These are phyloP conservation scores for Drosophila prosaltans DNA, from an alignment of 1,140 invertebrate genomes.

Conservation along the genomic window DNA sequence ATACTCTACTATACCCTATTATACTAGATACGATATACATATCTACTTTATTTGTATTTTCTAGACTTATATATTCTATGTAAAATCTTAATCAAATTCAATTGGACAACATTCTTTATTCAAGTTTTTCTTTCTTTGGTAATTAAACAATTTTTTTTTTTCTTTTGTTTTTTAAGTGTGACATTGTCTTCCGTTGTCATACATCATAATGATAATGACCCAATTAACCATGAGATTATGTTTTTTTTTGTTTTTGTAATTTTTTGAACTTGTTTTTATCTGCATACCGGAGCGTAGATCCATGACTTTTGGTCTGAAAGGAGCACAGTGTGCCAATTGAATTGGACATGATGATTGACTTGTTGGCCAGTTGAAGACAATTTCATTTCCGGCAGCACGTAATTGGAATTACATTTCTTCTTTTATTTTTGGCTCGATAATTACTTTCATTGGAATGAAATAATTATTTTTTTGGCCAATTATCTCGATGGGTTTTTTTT, in stretches of 20 bases:
- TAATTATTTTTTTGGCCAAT: conserved; percentile 45
- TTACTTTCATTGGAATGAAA: conserved; percentile 52
- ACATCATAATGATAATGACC: not conserved
- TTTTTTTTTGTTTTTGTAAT: not conserved
- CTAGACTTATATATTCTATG: no score
- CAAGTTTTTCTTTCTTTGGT: not conserved
- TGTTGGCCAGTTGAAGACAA: conserved; percentile 30
- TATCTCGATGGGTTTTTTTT: conserved; percentile 28
- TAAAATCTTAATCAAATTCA: no score
- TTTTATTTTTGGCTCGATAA: conserved; percentile 43
- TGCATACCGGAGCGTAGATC: conserved; percentile 57
- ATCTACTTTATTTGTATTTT: no score
- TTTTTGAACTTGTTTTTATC: not conserved
- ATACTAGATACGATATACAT: no score
- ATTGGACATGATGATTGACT: conserved; percentile 58
- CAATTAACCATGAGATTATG: not conserved
- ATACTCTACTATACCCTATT: no score
- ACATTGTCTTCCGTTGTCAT: not conserved
- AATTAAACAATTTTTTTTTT: not conserved
- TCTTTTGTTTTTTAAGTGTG: not conserved
- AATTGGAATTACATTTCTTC: conserved; percentile 60
- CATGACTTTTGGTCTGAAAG: conserved; percentile 28
- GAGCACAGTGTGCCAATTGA: conserved; percentile 39
- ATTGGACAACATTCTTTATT: not conserved
- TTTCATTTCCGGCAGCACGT: conserved; percentile 75